phyloP scores from a whole-genome alignment of 2,888 invertebrate genomes.

The Lamellibrachia satsuma region DNA sequence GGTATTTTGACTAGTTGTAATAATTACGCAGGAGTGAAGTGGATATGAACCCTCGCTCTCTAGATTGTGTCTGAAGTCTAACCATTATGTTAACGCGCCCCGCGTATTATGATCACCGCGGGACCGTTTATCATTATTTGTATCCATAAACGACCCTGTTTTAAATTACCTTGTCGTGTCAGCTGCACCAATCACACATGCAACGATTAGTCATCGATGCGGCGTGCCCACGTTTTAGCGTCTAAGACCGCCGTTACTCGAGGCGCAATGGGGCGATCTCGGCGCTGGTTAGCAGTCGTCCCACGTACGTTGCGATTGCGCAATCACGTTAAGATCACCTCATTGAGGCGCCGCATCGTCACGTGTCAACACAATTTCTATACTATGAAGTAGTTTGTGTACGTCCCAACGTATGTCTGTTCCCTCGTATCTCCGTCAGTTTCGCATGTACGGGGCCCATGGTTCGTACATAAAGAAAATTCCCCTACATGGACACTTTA shows the following conservation, averaged over 20 bases:
- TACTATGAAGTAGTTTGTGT: too few species aligned
- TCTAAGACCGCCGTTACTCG: neutral
- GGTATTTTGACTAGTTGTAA: too few species aligned
- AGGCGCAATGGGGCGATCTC: neutral
- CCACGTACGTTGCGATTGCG: neutral
- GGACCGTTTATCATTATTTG: neutral
- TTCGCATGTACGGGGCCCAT: too few species aligned
- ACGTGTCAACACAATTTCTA: too few species aligned
- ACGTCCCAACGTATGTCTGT: too few species aligned
- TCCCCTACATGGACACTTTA: too few species aligned
- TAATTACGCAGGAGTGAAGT: too few species aligned
- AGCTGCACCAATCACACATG: too few species aligned
- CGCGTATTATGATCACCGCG: neutral
- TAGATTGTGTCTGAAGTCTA: neutral
- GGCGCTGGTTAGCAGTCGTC: neutral
- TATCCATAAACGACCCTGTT: neutral
- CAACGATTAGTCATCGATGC: neutral
- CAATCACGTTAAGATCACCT: neutral
- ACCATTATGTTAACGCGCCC: neutral
- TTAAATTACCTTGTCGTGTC: neutral
- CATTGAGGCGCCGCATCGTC: too few species aligned
- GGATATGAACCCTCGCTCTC: neutral
- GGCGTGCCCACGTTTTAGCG: neutral
- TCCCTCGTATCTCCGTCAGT: too few species aligned
- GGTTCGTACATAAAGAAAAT: too few species aligned